These are phyloP conservation scores for Probaryconus sp. DNA, from an alignment of 1,140 invertebrate species.

Conservation along the genomic window DNA sequence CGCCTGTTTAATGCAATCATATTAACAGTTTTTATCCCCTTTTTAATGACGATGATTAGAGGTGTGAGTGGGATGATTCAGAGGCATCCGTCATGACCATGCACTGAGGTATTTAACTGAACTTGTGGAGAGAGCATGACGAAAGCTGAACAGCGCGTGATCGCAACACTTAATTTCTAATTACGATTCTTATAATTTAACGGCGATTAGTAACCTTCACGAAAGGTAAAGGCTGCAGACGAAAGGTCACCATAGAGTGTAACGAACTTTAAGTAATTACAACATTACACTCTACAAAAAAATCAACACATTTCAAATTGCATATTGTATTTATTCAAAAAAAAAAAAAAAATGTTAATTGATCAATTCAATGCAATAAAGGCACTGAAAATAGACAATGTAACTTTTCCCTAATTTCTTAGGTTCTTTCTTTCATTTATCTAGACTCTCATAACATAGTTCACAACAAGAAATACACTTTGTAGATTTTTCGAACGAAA, in stretches of 20 bases:
- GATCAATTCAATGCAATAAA: conserved; percentile 22
- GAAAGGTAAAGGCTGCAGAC: conserved; percentile 80
- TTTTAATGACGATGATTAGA: conserved; percentile 5
- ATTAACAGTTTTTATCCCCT: conserved; percentile 2
- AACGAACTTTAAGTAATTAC: conserved; percentile 50
- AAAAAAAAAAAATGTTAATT: no score
- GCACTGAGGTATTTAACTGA: conserved; percentile 1
- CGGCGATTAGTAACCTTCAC: conserved; percentile 79
- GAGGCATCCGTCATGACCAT: conserved; percentile 25
- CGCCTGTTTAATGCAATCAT: neutral
- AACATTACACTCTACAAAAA: no score
- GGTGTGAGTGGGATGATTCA: conserved; percentile 19
- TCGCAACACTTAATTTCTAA: conserved; percentile 51
- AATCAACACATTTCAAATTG: no score
- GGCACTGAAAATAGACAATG: no score
- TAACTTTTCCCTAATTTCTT: no score
- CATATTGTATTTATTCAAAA: no score
- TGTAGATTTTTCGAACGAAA: conserved; percentile 40
- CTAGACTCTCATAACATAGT: conserved; percentile 39
- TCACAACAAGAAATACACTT: conserved; percentile 46
- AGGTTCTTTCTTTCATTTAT: conserved; percentile 28
- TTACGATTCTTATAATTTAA: conserved; percentile 51
- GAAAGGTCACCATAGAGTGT: conserved; percentile 42
- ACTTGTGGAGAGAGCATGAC: conserved; percentile 74
- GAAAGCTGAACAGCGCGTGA: conserved; percentile 50